Evolutionary conservation across 2,888 invertebrate genomes (phyloP).

Genomic region (Drepana falcataria): DNA sequence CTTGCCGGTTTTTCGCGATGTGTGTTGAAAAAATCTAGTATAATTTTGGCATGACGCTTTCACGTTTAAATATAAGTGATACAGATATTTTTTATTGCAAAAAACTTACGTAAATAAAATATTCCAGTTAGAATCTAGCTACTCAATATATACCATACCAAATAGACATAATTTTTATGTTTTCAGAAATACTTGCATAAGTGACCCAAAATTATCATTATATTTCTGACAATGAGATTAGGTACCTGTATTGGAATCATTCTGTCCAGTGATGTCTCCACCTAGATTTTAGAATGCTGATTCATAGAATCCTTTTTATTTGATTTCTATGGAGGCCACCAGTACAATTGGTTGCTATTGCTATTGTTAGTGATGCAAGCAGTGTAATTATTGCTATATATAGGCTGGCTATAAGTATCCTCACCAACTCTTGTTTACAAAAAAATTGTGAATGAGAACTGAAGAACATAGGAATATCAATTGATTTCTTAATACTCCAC

Average conservation of each 20-base stretch:
- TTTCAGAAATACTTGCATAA: too few relatives aligned
- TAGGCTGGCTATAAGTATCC: slow-evolving; percentile 13
- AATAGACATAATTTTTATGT: too few relatives aligned
- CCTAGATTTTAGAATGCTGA: slow-evolving; percentile 34
- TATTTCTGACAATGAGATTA: slow-evolving; percentile 24
- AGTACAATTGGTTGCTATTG: slow-evolving; percentile 30
- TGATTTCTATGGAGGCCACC: slow-evolving; percentile 37
- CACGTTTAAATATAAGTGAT: too few relatives aligned
- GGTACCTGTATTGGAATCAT: neutral
- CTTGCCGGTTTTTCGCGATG: too few relatives aligned
- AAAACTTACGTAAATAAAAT: too few relatives aligned
- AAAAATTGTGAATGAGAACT: too few relatives aligned
- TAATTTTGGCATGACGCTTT: too few relatives aligned
- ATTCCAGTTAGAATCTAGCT: too few relatives aligned
- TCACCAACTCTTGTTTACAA: neutral
- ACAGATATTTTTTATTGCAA: too few relatives aligned
- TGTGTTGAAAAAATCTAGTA: too few relatives aligned
- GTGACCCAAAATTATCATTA: slow-evolving; percentile 10
- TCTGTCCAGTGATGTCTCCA: slow-evolving; percentile 31
- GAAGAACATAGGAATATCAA: too few relatives aligned
- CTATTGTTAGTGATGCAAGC: slow-evolving; percentile 36
- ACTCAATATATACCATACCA: neutral
- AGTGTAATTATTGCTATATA: slow-evolving; percentile 43
- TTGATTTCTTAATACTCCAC: too few relatives aligned
- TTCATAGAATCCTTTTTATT: slow-evolving; percentile 46